Conservation (phyloP, 2,888 invertebrate species). For the Trissolcus brochymenae region DNA sequence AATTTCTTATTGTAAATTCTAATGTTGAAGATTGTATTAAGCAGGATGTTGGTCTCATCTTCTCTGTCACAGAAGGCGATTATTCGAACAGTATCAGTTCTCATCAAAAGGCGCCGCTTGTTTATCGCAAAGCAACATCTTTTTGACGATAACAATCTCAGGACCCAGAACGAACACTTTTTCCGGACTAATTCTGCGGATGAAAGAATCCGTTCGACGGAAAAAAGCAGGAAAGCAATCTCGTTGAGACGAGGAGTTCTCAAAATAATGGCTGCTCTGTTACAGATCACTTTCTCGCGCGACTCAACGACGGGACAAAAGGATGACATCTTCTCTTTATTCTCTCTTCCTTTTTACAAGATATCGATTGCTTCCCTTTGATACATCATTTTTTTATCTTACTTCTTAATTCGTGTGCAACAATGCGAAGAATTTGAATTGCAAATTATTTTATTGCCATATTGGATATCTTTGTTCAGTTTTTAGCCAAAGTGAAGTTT, state of each 20-base stretch:
- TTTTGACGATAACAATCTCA: conserved; percentile 60
- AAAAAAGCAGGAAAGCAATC: conserved; percentile 58
- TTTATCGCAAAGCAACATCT: conserved; percentile 37
- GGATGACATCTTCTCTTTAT: conserved; percentile 28
- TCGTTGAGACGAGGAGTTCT: conserved; percentile 55
- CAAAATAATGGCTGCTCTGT: conserved; percentile 60
- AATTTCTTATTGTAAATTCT: background rate
- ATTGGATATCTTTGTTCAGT: background rate
- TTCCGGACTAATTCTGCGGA: conserved; percentile 56
- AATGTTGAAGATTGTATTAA: conserved; percentile 1
- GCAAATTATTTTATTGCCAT: background rate
- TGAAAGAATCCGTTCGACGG: conserved; percentile 59
- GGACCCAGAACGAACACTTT: conserved; percentile 63
- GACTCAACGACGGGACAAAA: conserved; percentile 54
- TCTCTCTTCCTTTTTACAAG: conserved; percentile 22
- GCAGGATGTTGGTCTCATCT: background rate
- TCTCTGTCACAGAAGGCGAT: background rate
- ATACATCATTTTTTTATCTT: conserved; percentile 10
- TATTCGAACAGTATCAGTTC: conserved; percentile 29
- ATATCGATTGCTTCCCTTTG: conserved; percentile 19
- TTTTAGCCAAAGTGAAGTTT: background rate
- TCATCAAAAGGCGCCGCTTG: conserved; percentile 29
- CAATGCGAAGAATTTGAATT: background rate
- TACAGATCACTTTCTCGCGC: conserved; percentile 63
- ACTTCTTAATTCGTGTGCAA: background rate